phyloP scores from a whole-genome alignment of 2,888 invertebrate genomes.

The Nephrotoma appendiculata region DNA sequence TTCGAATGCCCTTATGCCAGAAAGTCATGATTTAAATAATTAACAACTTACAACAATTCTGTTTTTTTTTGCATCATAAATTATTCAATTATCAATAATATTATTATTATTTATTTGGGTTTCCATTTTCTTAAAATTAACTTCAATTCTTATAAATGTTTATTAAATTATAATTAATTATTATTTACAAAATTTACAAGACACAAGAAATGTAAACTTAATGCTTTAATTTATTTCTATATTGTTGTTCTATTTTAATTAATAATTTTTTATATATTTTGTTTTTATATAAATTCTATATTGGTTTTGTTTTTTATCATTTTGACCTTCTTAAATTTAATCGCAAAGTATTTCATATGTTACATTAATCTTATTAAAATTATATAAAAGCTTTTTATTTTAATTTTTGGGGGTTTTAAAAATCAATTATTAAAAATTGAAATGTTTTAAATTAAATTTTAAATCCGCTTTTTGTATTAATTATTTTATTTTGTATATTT shows the following conservation, averaged over 20 bases:
- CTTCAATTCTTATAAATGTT: neutral
- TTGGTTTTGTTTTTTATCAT: neutral
- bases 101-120: neutral
- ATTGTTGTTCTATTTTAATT: neutral
- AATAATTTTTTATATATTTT: neutral
- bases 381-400: neutral
- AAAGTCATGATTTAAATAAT: no score
- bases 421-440: neutral
- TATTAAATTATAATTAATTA: neutral
- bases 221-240: neutral
- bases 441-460: neutral
- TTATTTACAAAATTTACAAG: neutral
- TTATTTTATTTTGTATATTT: neutral
- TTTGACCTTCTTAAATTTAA: neutral
- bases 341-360: neutral
- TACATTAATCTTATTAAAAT: neutral
- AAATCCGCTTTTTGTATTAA: neutral
- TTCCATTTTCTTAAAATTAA: neutral
- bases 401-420: neutral
- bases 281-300: neutral
- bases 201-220: neutral
- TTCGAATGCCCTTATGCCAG: no score
- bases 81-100: neutral
- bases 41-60: neutral
- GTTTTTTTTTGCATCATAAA: neutral